These are phyloP conservation scores for Formicarius rufipectus DNA, from an alignment of 2,113 vertebrate species.

Conservation along the genomic window DNA sequence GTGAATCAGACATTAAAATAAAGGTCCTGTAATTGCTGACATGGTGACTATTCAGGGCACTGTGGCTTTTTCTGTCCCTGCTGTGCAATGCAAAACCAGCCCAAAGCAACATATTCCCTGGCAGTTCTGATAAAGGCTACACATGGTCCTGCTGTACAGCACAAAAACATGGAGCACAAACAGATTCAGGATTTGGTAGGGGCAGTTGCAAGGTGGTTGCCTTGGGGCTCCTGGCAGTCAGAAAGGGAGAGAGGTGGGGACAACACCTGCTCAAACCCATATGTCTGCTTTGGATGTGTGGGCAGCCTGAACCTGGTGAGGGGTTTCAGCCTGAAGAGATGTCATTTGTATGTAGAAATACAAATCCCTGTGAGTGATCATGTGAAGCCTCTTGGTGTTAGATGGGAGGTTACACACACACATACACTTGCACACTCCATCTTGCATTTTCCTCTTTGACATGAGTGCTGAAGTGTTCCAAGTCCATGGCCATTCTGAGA, in stretches of 20 bases:
- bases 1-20: not conserved
- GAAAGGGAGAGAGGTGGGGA: not conserved
- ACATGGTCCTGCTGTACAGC: not conserved
- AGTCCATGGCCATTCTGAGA: not conserved
- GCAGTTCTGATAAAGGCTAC: not conserved
- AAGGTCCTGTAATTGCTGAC: not conserved
- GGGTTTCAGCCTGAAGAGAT: not conserved
- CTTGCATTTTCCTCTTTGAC: not conserved
- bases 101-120: not conserved
- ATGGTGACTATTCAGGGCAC: not conserved
- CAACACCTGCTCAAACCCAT: not conserved
- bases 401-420: not conserved
- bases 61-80: not conserved
- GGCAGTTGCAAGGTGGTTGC: not conserved
- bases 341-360: not conserved
- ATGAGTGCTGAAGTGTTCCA: not conserved
- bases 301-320: not conserved
- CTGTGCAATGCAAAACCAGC: not conserved
- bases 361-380: not conserved
- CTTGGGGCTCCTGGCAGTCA: not conserved
- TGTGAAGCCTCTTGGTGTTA: not conserved
- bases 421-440: not conserved
- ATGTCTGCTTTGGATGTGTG: not conserved
- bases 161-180: not conserved
- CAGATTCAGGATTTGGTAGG: not conserved